phyloP scores from a whole-genome alignment of 2,113 vertebrate genomes.

The Gopherus flavomarginatus region DNA sequence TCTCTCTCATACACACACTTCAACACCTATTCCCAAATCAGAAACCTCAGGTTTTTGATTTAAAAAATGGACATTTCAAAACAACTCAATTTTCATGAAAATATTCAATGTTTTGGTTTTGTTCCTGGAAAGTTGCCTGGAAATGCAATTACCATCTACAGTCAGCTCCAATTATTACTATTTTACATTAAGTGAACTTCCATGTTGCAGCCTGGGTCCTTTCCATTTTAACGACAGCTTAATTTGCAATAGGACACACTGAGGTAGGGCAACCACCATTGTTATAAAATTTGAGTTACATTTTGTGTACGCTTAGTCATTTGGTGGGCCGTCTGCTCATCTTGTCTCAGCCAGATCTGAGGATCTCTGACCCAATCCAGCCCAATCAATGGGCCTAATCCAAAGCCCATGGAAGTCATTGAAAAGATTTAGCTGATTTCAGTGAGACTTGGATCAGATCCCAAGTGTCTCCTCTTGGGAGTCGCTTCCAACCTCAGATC shows the following conservation, averaged over 20 bases:
- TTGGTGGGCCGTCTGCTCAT: neutral
- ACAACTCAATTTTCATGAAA: neutral
- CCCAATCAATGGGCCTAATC: neutral
- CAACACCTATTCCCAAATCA: neutral
- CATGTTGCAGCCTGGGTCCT: neutral
- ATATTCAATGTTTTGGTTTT: neutral
- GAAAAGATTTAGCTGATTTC: neutral
- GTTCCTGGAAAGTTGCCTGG: neutral
- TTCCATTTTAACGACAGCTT: neutral
- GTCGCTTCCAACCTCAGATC: neutral
- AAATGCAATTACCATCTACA: neutral
- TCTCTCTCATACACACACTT: too few species aligned
- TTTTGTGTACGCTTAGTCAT: neutral
- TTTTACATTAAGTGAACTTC: neutral
- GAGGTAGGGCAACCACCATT: neutral
- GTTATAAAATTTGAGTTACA: neutral
- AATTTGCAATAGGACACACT: neutral
- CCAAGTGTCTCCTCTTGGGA: neutral
- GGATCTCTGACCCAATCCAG: neutral
- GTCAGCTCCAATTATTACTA: neutral
- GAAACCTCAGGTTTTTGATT: neutral
- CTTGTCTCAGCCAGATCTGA: neutral
- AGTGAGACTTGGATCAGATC: neutral
- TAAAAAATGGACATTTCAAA: neutral
- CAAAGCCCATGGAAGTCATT: neutral